Evolutionary conservation across 2,113 vertebrate genomes (phyloP).

Genomic region (Bujurquina vittata): DNA sequence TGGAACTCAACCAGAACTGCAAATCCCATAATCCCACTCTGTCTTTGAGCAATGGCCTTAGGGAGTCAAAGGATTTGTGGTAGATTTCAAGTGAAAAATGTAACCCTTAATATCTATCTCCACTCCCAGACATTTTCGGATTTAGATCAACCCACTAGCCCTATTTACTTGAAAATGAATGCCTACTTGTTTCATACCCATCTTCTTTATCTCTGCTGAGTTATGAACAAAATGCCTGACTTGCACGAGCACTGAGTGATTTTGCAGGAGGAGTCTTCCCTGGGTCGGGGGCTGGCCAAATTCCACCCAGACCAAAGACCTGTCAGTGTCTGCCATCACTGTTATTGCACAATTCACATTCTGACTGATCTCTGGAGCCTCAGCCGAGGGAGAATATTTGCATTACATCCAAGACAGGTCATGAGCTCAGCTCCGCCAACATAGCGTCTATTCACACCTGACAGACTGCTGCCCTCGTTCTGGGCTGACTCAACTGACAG

Average conservation of each 20-base stretch:
- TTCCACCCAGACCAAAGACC: slow-evolving; percentile 57
- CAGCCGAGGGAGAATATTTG: slow-evolving; percentile 51
- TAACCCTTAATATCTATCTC: slow-evolving; percentile 43
- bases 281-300: slow-evolving; percentile 32
- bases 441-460: slow-evolving; percentile 66
- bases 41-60: slow-evolving; percentile 59
- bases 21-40: slow-evolving; percentile 72
- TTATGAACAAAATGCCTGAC: slow-evolving; percentile 42
- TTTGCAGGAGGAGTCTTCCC: slow-evolving; percentile 49
- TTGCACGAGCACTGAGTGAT: slow-evolving; percentile 42
- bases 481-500: slow-evolving; percentile 47
- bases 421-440: slow-evolving; percentile 57
- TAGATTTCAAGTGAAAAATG: slow-evolving; percentile 58
- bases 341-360: slow-evolving; percentile 65
- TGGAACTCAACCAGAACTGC: slow-evolving; percentile 71
- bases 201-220: slow-evolving; percentile 43
- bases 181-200: background rate
- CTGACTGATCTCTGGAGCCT: slow-evolving; percentile 56
- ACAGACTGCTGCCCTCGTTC: slow-evolving; percentile 43
- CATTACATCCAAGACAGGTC: slow-evolving; percentile 58
- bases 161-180: slow-evolving; percentile 23
- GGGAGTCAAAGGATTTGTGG: slow-evolving; percentile 61
- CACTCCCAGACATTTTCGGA: slow-evolving; percentile 28
- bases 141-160: slow-evolving; percentile 17
- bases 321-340: slow-evolving; percentile 70